Evolutionary conservation across 2,113 vertebrate species (phyloP).

Genomic region (Psittacula cyanocephala): DNA sequence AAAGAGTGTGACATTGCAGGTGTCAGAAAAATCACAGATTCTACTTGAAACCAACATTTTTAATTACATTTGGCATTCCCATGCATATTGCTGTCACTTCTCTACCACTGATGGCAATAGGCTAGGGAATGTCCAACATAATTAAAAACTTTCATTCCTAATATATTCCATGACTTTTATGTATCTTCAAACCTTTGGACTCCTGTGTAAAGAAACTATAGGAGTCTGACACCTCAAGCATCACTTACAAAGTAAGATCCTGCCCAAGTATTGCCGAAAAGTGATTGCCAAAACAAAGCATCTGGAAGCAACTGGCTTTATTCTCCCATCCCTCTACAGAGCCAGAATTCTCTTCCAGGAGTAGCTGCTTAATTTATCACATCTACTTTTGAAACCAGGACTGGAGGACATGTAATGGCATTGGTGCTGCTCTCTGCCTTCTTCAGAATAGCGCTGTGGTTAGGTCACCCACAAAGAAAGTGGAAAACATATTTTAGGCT

Average conservation of each 20-base stretch:
- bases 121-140: slow-evolving; percentile 57
- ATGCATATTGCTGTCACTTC: slow-evolving; percentile 58
- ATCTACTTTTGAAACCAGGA: neutral
- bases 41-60: slow-evolving; percentile 42
- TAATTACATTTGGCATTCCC: slow-evolving; percentile 60
- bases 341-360: neutral
- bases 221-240: neutral
- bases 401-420: neutral
- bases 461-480: neutral
- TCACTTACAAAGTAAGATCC: neutral
- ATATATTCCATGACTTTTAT: slow-evolving; percentile 39
- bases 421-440: neutral
- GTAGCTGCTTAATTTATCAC: neutral
- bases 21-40: slow-evolving; percentile 60
- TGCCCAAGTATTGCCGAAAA: neutral
- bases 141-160: slow-evolving; percentile 70
- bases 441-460: neutral
- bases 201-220: neutral
- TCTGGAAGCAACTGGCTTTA: neutral
- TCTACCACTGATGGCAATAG: slow-evolving; percentile 45
- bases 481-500: neutral
- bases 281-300: neutral
- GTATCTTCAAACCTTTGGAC: slow-evolving; percentile 34
- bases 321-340: neutral
- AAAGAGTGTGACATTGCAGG: slow-evolving; percentile 32